Percentiles rank a stretch among this genome's conserved stretches.
phyloP scores from a whole-genome alignment of 2,797 vertebrate species.

The Trichosurus vulpecula region DNA sequence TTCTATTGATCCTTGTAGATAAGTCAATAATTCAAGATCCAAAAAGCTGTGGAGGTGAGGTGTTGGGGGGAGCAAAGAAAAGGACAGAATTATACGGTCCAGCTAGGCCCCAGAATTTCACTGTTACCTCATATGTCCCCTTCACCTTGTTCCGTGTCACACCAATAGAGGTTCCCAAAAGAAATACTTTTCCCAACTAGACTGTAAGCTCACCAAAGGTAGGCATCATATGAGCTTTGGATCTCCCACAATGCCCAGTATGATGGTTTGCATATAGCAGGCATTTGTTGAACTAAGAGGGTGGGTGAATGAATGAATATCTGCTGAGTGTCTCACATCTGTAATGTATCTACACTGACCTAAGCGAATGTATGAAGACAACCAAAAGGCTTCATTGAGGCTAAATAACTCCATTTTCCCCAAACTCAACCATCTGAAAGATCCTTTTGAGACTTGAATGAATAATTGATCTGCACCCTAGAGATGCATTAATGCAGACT shows the following conservation, averaged over 20 bases:
- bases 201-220: background rate
- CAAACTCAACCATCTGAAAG: background rate
- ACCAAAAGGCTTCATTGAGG: background rate
- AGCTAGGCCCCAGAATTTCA: slow-evolving; percentile 1
- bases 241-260: background rate
- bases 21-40: background rate
- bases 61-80: background rate
- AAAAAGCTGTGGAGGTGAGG: background rate
- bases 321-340: slow-evolving; percentile 27
- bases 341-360: background rate
- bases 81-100: background rate
- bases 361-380: background rate
- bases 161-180: background rate
- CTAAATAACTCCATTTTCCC: background rate
- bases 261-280: background rate
- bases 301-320: slow-evolving; percentile 1
- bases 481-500: background rate
- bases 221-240: background rate
- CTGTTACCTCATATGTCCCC: background rate
- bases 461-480: background rate
- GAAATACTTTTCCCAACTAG: background rate
- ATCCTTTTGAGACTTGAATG: background rate
- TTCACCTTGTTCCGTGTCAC: background rate
- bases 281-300: background rate
- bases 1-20: background rate